Base-by-base conservation (phyloP, 37 sponge, comb jelly and placozoan genomes). In the Lycopodina hypogea region DNA sequence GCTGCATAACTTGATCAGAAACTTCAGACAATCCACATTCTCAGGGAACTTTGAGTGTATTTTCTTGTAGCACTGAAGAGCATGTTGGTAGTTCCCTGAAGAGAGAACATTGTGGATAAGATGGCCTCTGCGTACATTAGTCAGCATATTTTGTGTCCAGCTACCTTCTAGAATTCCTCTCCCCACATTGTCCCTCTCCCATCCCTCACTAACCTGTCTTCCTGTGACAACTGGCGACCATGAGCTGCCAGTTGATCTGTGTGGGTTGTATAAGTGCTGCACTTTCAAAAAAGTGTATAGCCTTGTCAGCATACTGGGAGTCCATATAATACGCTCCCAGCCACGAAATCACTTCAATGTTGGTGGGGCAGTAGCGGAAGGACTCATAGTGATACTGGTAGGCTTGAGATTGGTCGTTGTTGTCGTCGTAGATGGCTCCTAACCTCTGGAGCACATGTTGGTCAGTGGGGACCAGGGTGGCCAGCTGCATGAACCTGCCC, bases 311-410 rank as follows among this genome's bases (percentile, higher is more conserved):
- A 78, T 85, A 95, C 69, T 92, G 95, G 11, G 95, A 90, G 36
- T 94, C 98, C 81, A 94, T 92, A 77, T 95, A 94, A 72, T 92
- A 97, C 21, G 95, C 93, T 14, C 98, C 98, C 56, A 97, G 84
- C 98, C 98, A 97, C 1, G 98, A 89, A 28, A 97, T 92, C 53
- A 91, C 89, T 14, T 87, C 91, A 68, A 97, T 97, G 67, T 92
- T 90, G 42, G 93, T 91, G 11, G 98, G 98, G 45, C 76, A 95
- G 86, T 97, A 97, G 34, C 93, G 72, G 73, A 83, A 90, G n/a
- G 98, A 93, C 86, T 95, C 96, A 69, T 76, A 89, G 77, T 90
- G 72, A 60, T 95, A 97, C 33, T 97, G 98, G 74, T 80, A 97
- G 36, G 98, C 93, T 72, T 92, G 93, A 21, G 93, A 90, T 69